Percentiles rank a stretch among this genome's conserved stretches.
phyloP scores from a whole-genome alignment of 2,113 vertebrate genomes.

The Tretioscincus oriximinensis region DNA sequence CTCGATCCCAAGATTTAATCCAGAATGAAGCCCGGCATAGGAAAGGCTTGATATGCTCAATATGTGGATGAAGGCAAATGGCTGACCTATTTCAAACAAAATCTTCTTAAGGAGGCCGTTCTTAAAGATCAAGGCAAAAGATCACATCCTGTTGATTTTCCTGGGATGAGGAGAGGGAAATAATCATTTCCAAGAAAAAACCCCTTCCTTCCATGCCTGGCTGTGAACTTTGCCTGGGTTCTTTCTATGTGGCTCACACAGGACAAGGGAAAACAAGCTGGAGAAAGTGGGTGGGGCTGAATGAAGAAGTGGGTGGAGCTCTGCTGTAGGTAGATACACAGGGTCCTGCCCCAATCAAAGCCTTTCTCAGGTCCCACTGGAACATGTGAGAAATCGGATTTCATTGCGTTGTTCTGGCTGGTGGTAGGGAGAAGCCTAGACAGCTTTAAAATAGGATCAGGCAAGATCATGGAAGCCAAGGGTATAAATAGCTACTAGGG shows the following conservation, averaged over 20 bases:
- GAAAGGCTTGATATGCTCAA: too few relatives aligned
- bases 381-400: too few relatives aligned
- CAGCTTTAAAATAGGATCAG: too few relatives aligned
- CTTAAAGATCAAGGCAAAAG: slow-evolving; percentile 1
- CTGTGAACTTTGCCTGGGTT: slow-evolving; percentile 3
- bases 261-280: background rate
- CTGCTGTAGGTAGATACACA: too few relatives aligned
- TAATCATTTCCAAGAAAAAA: slow-evolving; percentile 16
- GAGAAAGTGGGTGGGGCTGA: background rate
- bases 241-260: background rate
- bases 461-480: too few relatives aligned
- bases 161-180: background rate
- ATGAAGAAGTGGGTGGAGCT: background rate
- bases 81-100: background rate
- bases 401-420: too few relatives aligned
- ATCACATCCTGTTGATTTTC: slow-evolving; percentile 34
- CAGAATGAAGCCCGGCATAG: too few relatives aligned
- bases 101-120: background rate
- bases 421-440: too few relatives aligned
- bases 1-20: too few relatives aligned
- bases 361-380: background rate
- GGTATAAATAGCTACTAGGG: too few relatives aligned
- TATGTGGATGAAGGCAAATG: background rate
- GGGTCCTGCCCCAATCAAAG: background rate
- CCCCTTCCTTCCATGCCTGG: background rate